phyloP scores from a whole-genome alignment of 2,888 invertebrate species.

The Campopleginae sp. region DNA sequence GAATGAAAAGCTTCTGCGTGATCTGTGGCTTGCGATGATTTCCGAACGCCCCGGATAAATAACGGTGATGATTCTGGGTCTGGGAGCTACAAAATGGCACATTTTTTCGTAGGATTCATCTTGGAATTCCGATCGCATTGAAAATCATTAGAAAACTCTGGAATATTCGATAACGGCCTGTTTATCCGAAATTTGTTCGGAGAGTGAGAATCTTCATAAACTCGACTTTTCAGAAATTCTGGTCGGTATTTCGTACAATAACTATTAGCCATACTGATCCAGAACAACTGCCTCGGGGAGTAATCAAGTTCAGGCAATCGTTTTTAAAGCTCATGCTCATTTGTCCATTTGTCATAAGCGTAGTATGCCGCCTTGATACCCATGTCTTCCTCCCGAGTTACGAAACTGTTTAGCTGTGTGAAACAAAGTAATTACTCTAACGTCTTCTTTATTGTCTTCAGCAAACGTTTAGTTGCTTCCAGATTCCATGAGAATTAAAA shows the following conservation, averaged over 20 bases:
- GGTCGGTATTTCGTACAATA: slow-evolving; percentile 87
- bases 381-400: not conserved
- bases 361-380: slow-evolving; percentile 27
- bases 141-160: slow-evolving; percentile 87
- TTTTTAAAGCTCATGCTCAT: slow-evolving; percentile 88
- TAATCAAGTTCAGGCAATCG: slow-evolving; percentile 90
- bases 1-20: not conserved
- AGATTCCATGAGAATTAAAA: not conserved
- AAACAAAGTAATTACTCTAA: not conserved
- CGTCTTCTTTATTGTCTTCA: not conserved
- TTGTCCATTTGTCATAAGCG: slow-evolving; percentile 86
- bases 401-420: slow-evolving; percentile 19
- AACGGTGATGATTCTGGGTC: too few relatives aligned
- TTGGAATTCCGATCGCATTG: slow-evolving; percentile 86
- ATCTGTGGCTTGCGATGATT: too few relatives aligned
- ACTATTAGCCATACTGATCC: slow-evolving; percentile 86
- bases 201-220: slow-evolving; percentile 92
- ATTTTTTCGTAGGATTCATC: slow-evolving; percentile 88
- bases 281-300: slow-evolving; percentile 88
- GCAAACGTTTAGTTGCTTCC: not conserved
- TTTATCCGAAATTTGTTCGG: slow-evolving; percentile 87
- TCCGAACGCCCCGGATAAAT: too few relatives aligned
- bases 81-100: slow-evolving; percentile 74
- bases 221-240: slow-evolving; percentile 91
- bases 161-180: slow-evolving; percentile 87